These are phyloP conservation scores for Tortrix viridana DNA, from an alignment of 2,888 invertebrate species.

Conservation along the genomic window DNA sequence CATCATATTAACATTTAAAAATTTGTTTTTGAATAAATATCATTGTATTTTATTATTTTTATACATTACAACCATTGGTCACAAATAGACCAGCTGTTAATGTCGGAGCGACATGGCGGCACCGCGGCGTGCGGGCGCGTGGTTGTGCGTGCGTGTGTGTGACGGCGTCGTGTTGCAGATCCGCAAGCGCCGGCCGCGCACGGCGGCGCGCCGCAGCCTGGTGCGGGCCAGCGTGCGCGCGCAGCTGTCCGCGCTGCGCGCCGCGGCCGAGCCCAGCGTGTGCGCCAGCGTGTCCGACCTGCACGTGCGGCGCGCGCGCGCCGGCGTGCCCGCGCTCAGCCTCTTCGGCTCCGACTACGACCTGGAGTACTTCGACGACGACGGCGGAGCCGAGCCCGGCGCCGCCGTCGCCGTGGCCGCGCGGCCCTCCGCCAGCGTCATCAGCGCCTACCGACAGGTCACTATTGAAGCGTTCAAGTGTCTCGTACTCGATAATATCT, in stretches of 20 bases:
- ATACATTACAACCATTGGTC: no score
- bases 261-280: conserved; percentile 21
- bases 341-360: conserved; percentile 88
- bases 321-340: conserved; percentile 60
- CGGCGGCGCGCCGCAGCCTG: conserved; percentile 70
- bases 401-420: conserved; percentile 68
- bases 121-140: no score
- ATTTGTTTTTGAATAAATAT: no score
- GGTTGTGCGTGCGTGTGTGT: not conserved
- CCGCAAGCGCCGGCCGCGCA: conserved; percentile 62
- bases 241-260: conserved; percentile 51
- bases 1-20: no score
- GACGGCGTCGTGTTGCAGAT: not conserved
- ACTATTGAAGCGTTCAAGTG: not conserved
- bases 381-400: conserved; percentile 57
- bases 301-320: conserved; percentile 39
- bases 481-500: no score
- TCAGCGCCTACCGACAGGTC: conserved; percentile 75
- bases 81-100: no score
- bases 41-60: no score
- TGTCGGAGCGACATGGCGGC: no score
- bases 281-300: conserved; percentile 18
- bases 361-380: conserved; percentile 88
- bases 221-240: conserved; percentile 73
- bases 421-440: conserved; percentile 71